These are phyloP conservation scores for Sinocyclocheilus anophthalmus DNA, from an alignment of 2,113 vertebrate genomes.

Conservation along the genomic window DNA sequence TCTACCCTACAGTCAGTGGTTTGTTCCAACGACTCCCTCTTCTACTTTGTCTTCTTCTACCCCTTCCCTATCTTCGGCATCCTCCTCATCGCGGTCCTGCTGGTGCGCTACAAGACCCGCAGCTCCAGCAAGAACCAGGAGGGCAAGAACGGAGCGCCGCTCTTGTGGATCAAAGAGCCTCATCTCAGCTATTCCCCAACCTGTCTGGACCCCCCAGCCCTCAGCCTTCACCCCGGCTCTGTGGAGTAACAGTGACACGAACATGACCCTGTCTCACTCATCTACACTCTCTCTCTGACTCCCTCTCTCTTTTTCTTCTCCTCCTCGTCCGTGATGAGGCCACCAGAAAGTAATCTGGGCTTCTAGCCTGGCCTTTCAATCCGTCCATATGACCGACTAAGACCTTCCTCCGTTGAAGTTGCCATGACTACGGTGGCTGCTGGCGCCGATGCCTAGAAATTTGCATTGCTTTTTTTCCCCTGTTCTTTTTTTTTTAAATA, in stretches of 20 bases:
- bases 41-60: constrained; percentile 99
- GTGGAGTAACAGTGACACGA: constrained; percentile 82
- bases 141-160: constrained; percentile 95
- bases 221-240: constrained; percentile 95
- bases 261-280: constrained; percentile 13
- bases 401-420: constrained; percentile 37
- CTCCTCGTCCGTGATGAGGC: constrained; percentile 47
- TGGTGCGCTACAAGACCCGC: constrained; percentile 93
- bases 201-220: constrained; percentile 92
- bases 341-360: constrained; percentile 68
- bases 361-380: constrained; percentile 47
- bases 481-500: constrained; percentile 10
- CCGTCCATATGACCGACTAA: constrained; percentile 49
- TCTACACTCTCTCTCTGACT: constrained; percentile 29
- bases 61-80: constrained; percentile 96
- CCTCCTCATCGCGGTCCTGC: constrained; percentile 91
- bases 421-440: constrained; percentile 48
- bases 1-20: constrained; percentile 90
- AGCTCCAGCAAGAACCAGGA: constrained; percentile 90
- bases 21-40: constrained; percentile 92
- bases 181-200: constrained; percentile 98
- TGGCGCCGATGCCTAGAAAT: constrained; percentile 44
- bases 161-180: constrained; percentile 98
- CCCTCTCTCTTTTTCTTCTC: constrained; percentile 40
- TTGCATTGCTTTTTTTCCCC: constrained; percentile 44